Conservation (phyloP, 1,140 invertebrate genomes). For the Helicoverpa armigera region DNA sequence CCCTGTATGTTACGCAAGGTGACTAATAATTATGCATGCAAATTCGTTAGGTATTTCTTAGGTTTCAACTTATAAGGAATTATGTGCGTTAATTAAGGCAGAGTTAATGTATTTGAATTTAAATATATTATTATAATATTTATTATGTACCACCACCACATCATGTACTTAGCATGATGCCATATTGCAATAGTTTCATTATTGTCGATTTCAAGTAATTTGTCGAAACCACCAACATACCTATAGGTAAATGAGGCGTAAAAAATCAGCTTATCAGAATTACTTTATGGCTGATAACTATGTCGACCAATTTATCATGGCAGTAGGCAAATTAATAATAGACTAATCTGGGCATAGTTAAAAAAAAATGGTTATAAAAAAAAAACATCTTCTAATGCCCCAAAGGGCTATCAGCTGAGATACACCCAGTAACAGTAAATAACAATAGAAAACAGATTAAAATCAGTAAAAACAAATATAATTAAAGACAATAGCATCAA, state of each 20-base stretch:
- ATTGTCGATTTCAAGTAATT: background rate
- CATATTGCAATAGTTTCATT: conserved; percentile 9
- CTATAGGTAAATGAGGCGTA: too few relatives aligned
- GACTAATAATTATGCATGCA: conserved; percentile 21
- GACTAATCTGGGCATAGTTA: background rate
- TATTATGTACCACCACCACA: background rate
- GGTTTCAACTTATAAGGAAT: conserved; percentile 33
- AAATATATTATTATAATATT: conserved; percentile 6
- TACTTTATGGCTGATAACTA: too few relatives aligned
- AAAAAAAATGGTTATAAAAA: too few relatives aligned
- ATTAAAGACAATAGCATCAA: background rate
- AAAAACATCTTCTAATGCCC: too few relatives aligned
- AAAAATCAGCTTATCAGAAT: too few relatives aligned
- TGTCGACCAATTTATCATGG: too few relatives aligned
- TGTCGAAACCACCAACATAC: too few relatives aligned
- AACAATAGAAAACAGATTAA: background rate
- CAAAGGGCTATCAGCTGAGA: background rate
- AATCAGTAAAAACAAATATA: background rate
- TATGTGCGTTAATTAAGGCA: conserved; percentile 31
- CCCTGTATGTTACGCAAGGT: background rate
- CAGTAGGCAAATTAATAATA: too few relatives aligned
- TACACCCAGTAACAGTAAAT: background rate
- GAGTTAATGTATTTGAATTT: conserved; percentile 15
- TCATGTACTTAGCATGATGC: background rate
- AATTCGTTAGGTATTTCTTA: conserved; percentile 18